Base-by-base conservation (phyloP, 2,888 invertebrate genomes). In the Trichacis sp. region DNA sequence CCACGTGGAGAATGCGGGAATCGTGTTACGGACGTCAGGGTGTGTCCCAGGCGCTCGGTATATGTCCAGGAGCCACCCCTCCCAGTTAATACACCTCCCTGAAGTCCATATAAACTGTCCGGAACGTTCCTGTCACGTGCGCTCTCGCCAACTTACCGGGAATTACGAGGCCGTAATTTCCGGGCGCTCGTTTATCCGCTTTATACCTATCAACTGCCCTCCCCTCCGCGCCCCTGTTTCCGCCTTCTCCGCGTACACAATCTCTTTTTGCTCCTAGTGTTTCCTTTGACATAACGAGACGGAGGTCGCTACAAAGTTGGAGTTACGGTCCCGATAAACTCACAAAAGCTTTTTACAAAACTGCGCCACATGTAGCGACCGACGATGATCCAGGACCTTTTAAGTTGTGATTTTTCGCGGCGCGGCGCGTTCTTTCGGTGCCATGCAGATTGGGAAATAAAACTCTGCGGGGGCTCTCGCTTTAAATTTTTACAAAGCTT, bases 341-440 rank as follows among this genome's bases (percentile, higher is more conserved):
- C 78, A 74, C 81, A 76, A 82, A 82, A 82, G 80, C 82, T 82
- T 80, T 82, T 78, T 80, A 79, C 78, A 77, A 79, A 79, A 79
- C 52, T 59, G 59, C 36, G 1, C 18, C 14, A 20, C 4, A n/a
- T n/a, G n/a, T n/a, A n/a, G n/a, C n/a, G n/a, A n/a, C n/a, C n/a
- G n/a, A n/a, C n/a, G n/a, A n/a, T n/a, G n/a, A n/a, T n/a, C 36
- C 3, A 3, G 36, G 2, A 12, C 12, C n/a, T 36, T 2, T 12
- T 36, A 36, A 11, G 36, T 36, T 36, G 12, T 36, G 36, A 36
- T 36, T 36, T 36, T 11, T 42, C 42, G 42, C 42, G 15, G 3
- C 17, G 14, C 15, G 14, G 12, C 14, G 8, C 29, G 24, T 24
- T 5, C 47, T 47, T 14, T 47, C 47, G 29, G 24, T 47, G 29